Base-by-base conservation (phyloP, 2,888 invertebrate genomes). In the Galerucella nymphaeae region DNA sequence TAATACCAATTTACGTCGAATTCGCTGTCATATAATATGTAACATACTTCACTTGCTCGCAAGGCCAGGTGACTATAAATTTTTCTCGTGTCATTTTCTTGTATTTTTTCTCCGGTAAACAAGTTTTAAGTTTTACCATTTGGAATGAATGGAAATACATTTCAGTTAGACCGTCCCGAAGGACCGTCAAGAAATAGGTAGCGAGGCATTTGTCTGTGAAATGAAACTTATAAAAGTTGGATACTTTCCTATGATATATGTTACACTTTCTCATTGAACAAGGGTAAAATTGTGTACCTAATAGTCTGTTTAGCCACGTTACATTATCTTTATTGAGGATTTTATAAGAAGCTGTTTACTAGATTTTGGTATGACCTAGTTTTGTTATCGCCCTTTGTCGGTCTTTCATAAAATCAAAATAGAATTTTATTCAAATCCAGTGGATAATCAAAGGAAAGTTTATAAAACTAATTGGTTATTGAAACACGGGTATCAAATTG, bases 161-260 rank as follows among this genome's bases (percentile, higher is more conserved):
- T 58, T 14, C 50, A 71, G 65, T 71, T 71, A 50, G 30, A 38
- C 41, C 50, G 45, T 59, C 66, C 53, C 71, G 9, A 50, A 9
- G 59, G 71, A 53, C 23, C 55, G 42, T 53, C 20, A 41, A 14
- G 18, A 14, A 41, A 65, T 42, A 61, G 48, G 53, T 38, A n/a
- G 45, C 48, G 61, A 42, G 41, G 65, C 61, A 53, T 71, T 71
- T 71, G 30, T 66, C 59, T 65, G 71, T 65, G 71, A 71, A 71
- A 66, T 71, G 59, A 66, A 71, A 71, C 66, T 71, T 65, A 71
- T 71, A 66, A 64, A 63, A 70, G 42, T 70, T 58, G 70, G 71
- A 71, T 61, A 71, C 50, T 71, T 71, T 61, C 50, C 66, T 71
- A 65, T 59, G 59, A 59, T 71, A 61, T 53, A 71, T 61, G 42